These are phyloP conservation scores for Platypus cylindrus DNA, from an alignment of 2,888 invertebrate species.

Conservation along the genomic window DNA sequence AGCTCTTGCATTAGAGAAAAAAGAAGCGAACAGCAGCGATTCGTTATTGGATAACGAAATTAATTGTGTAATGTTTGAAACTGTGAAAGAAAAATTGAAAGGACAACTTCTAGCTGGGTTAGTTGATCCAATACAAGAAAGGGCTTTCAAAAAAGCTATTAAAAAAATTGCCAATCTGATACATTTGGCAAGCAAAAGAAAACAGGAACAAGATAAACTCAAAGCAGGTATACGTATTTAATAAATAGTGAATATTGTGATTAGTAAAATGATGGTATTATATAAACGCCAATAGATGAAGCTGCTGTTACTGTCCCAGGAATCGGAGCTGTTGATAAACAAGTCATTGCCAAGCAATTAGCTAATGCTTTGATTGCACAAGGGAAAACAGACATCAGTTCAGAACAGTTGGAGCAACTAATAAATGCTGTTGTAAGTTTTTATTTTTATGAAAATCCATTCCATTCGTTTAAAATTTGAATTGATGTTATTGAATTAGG, in stretches of 20 bases:
- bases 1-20: slow-evolving; percentile 65
- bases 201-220: slow-evolving; percentile 30
- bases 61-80: slow-evolving; percentile 66
- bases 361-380: slow-evolving; percentile 66
- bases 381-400: slow-evolving; percentile 69
- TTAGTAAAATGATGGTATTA: too few relatives aligned
- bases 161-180: slow-evolving; percentile 63
- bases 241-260: background rate
- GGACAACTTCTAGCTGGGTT: slow-evolving; percentile 28
- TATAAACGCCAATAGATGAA: background rate
- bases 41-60: slow-evolving; percentile 58
- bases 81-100: slow-evolving; percentile 71
- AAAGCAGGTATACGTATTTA: slow-evolving; percentile 7
- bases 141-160: slow-evolving; percentile 61
- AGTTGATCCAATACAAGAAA: slow-evolving; percentile 47
- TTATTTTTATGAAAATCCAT: background rate
- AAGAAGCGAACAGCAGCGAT: slow-evolving; percentile 59
- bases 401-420: slow-evolving; percentile 64
- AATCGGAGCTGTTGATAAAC: slow-evolving; percentile 60
- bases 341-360: slow-evolving; percentile 68
- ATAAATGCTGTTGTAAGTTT: slow-evolving; percentile 62
- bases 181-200: slow-evolving; percentile 47
- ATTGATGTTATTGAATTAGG: slow-evolving; percentile 27
- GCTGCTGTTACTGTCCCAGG: slow-evolving; percentile 51
- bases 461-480: too few relatives aligned